These are phyloP conservation scores for Eurypyga helias DNA, from an alignment of 2,113 vertebrate species.

Conservation along the genomic window DNA sequence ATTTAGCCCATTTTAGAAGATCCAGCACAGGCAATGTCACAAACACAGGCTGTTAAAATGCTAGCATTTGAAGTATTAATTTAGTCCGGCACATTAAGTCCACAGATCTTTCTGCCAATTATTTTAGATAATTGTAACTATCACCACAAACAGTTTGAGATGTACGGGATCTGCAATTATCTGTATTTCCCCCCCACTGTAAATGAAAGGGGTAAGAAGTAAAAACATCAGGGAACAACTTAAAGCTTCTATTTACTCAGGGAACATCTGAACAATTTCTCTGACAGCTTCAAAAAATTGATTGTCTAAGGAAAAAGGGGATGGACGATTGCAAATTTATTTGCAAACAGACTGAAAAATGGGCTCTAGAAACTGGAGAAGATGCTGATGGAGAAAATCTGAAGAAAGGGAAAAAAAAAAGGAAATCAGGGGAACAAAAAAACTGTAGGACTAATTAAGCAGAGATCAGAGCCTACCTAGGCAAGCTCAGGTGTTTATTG, in stretches of 20 bases:
- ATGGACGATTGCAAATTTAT: neutral
- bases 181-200: neutral
- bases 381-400: neutral
- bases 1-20: conserved; percentile 9
- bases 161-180: conserved; percentile 33
- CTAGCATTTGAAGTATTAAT: conserved; percentile 3
- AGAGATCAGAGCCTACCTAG: neutral
- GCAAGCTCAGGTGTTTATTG: neutral
- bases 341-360: neutral
- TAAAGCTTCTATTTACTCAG: conserved; percentile 18
- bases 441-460: neutral
- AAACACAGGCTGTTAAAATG: neutral
- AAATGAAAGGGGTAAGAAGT: conserved; percentile 27
- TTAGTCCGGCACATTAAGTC: neutral
- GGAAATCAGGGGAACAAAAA: neutral
- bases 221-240: neutral
- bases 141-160: conserved; percentile 34
- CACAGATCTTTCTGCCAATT: conserved; percentile 38
- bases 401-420: neutral
- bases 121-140: conserved; percentile 58
- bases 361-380: neutral
- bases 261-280: neutral
- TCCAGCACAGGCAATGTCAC: neutral
- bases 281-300: neutral
- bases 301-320: neutral